These are phyloP conservation scores for Atherinomorus stipes DNA, from an alignment of 2,113 vertebrate genomes.

Conservation along the genomic window DNA sequence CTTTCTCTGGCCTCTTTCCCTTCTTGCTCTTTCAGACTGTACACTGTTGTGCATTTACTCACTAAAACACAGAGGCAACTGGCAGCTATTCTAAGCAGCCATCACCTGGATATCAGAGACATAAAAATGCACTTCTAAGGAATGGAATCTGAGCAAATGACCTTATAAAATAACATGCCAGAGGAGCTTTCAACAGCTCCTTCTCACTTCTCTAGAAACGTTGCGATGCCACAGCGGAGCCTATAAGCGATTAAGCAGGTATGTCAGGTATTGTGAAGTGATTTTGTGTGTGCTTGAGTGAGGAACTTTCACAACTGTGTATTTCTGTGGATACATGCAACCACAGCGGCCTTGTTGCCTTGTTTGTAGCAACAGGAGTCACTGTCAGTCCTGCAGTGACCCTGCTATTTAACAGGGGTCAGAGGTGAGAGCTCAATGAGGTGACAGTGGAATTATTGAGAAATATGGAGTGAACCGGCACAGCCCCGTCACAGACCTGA, in stretches of 20 bases:
- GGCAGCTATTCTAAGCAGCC: constrained; percentile 80
- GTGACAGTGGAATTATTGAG: constrained; percentile 54
- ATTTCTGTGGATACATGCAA: constrained; percentile 17
- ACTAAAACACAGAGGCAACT: constrained; percentile 75
- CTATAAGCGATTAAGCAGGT: constrained; percentile 33
- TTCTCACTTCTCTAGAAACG: constrained; percentile 39
- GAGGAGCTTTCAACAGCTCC: constrained; percentile 51
- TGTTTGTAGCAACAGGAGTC: constrained; percentile 72
- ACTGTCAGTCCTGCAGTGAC: constrained; percentile 67
- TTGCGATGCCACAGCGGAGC: constrained; percentile 26
- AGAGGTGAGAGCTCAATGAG: constrained; percentile 68
- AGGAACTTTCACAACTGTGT: constrained; percentile 26
- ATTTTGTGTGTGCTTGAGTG: constrained; percentile 24
- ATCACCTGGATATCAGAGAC: constrained; percentile 73
- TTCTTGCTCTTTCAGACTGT: constrained; percentile 38
- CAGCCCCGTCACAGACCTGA: constrained; percentile 26
- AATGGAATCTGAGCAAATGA: constrained; percentile 50
- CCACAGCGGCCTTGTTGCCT: constrained; percentile 28
- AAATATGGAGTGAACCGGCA: constrained; percentile 42
- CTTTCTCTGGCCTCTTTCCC: not conserved
- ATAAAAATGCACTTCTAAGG: constrained; percentile 55
- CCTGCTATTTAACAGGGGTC: constrained; percentile 61
- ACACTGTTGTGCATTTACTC: constrained; percentile 53
- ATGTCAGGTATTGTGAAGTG: constrained; percentile 41
- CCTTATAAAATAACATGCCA: constrained; percentile 56